Evolutionary conservation across 2,113 vertebrate genomes (phyloP), one percentile per base, ranked within the genome.

Genomic region (Nanorana parkeri): DNA sequence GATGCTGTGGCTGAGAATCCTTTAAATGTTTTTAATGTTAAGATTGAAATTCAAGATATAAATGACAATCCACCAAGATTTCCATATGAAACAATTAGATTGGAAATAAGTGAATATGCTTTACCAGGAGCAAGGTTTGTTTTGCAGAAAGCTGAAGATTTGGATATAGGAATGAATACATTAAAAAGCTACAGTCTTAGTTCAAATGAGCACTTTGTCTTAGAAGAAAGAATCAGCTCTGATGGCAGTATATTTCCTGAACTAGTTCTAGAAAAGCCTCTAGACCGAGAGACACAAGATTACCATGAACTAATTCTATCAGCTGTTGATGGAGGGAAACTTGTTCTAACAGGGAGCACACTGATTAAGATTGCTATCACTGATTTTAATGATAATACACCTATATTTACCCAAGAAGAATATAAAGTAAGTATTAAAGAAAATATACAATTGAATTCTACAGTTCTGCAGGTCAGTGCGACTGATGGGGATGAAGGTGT

Each of bases 1-100:
- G 91, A 95, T 36, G 80, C 92, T 0, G 90, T 95, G 6, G 83
- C 93, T 65, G 92, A 94, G 76, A 90, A 69, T 32, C 92, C 93
- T 0, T 74, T 95, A 2, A 92, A 93, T 63, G 72, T 95, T 63
- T 89, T 92, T 32, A 87, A 85, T 23, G 20, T 84, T 61, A 76
- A 60, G 8, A 32, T 88, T 56, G 80, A 84, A 54, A 74, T 88
- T 56, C 66, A 80, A 26, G 87, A 88, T 74, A 81, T 88, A 67
- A 87, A 87, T 78, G 84, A 88, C 64, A 86, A 88, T 77, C 24
- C 77, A 1, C 85, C 85, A 32, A 71, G 6, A 6, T 87, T 88
- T 63, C 4, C 29, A 0, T 36, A 71, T 17, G 24, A n/a, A 15
- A 61, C 47, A 17, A 54, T 86, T 15, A 71, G 20, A 3, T 15